Evolutionary conservation across 2,113 vertebrate genomes (phyloP), one percentile per base, ranked within the genome.

Genomic region (Cyprinus carpio): DNA sequence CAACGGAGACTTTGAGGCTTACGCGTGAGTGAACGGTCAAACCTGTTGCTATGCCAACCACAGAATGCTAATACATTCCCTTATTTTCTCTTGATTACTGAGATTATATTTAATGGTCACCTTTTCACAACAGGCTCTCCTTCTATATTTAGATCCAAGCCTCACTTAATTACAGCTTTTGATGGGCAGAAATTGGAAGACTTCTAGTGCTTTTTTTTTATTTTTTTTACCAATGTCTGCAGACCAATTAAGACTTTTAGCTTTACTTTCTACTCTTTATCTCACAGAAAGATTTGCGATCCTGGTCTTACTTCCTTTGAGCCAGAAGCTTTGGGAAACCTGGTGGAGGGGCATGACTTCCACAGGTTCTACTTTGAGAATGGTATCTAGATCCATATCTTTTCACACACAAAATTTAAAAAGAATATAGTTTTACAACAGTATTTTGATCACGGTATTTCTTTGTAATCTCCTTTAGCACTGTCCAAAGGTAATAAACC

Each of bases 291-390:
- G 92, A 98, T 99, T 89, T 99, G 98, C 91, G 97, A 99, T 88
- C 98, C 97, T 40, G 98, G 97, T 79, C 95, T 99, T 87, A 99
- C 98, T 0, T 97, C 97, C 72, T 99, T 99, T 92, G 97, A 99
- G 90, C 98, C 98, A 2, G 98, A 99, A 93, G 98, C 98, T 60
- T 87, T 99, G 92, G 98, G 98, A 54, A 99, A 99, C 91, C 94
- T 99, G 83, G 98, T 99, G 74, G 98, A 99, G 94, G 98, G 98
- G 76, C 98, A 99, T 90, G 98, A 99, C 92, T 99, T 99, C 46
- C 97, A 99, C 85, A 94, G 97, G 82, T 99, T 99, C 93, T 99
- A 99, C 91, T 99, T 99, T 87, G 97, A 99, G 91, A 99, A 99
- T 49, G 97, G 98, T 99, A 94, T 12, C 7, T 34, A 83, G 64